Evolutionary conservation across 92 coral and sea anemone species (phyloP).

Genomic region (Anthopleura xanthogrammica): DNA sequence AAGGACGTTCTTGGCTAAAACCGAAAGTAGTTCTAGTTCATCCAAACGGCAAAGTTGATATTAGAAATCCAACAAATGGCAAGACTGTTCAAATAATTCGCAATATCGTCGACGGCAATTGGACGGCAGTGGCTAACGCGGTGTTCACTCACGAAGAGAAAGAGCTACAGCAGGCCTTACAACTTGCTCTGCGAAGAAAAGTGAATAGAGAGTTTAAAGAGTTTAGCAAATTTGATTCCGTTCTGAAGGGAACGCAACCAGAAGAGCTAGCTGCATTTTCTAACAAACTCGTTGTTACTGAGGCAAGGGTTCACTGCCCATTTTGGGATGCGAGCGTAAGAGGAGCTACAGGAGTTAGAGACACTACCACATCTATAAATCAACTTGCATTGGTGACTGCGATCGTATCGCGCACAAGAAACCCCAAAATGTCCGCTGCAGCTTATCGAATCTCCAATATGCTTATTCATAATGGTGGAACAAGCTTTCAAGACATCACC

Average conservation of each 20-base stretch:
- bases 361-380: slow-evolving; percentile 4
- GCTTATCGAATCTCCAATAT: slow-evolving; percentile 45
- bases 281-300: slow-evolving; percentile 21
- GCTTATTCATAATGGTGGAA: slow-evolving; percentile 50
- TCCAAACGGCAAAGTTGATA: slow-evolving; percentile 38
- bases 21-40: slow-evolving; percentile 30
- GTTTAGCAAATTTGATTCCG: slow-evolving; percentile 36
- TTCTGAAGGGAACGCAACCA: slow-evolving; percentile 27
- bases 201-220: slow-evolving; percentile 33
- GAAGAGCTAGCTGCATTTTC: slow-evolving; percentile 47
- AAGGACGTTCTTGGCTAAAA: neutral
- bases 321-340: slow-evolving; percentile 36
- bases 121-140: slow-evolving; percentile 45
- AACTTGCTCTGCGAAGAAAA: slow-evolving; percentile 1
- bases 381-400: slow-evolving; percentile 32
- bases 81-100: slow-evolving; percentile 32
- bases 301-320: slow-evolving; percentile 26
- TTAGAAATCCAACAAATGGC: slow-evolving; percentile 32
- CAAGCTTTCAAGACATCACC: slow-evolving; percentile 24
- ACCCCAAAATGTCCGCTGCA: slow-evolving; percentile 48
- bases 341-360: slow-evolving; percentile 35
- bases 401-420: slow-evolving; percentile 25
- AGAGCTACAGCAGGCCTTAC: neutral
- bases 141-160: slow-evolving; percentile 10
- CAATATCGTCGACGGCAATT: slow-evolving; percentile 12